Evolutionary conservation across 2,113 vertebrate species (phyloP), one percentile per base, ranked within the genome.

Genomic region (Phalacrocorax pelagicus): DNA sequence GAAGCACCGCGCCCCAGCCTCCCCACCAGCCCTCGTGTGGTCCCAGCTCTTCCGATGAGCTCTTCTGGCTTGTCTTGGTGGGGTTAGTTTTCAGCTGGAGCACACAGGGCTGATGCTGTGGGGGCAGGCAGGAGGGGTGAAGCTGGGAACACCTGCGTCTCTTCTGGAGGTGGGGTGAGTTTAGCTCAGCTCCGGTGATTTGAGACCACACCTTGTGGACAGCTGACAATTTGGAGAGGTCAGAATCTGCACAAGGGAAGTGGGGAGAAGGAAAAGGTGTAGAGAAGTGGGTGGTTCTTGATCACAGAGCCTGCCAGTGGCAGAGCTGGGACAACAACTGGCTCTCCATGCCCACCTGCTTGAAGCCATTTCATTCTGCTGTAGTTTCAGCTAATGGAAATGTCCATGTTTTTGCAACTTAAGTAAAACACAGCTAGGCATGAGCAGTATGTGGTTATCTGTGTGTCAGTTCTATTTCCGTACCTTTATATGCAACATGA

Each of bases 21-120:
- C 70, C 70, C 52, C 71, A 18, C 15, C 62, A 86, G 49, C 10
- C 12, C 57, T 65, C 30, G 1, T 2, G 2, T 19, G n/a, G 24
- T 71, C 70, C 52, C 51, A 42, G 42, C 27, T 62, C 27, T 66
- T 49, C 67, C 8, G 1, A 1, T 34, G 62, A 94, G 24, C 70
- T 78, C 1, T 0, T 23, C 18, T 46, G 72, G 29, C 54, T 58
- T 4, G 1, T 17, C 52, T 61, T 46, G 10, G 18, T 19, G 30
- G 73, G 27, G 3, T 17, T 74, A 17, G 30, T 71, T 74, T 62
- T 46, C 65, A 70, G 55, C 61, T 87, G 44, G 42, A 57, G 32
- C 12, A 29, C 22, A 55, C 24, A 23, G 46, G 59, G 51, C 65
- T 78, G 51, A 13, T 85, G 47, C 73, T 49, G 12, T 38, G 47